These are phyloP conservation scores for Prinia subflava DNA, from an alignment of 2,113 vertebrate species.

Conservation along the genomic window DNA sequence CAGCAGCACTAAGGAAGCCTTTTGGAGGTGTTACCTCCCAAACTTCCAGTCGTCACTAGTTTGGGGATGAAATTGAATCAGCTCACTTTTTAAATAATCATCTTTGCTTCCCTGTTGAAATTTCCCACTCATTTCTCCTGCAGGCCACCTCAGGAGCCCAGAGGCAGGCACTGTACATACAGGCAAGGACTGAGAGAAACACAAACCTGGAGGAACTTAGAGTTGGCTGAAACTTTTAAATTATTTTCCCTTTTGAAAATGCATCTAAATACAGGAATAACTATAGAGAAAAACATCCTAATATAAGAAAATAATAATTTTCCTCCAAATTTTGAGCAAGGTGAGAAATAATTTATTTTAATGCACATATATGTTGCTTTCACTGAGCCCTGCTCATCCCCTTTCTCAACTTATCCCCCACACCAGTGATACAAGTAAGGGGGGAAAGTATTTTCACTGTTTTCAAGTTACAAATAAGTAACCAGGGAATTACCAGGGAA, in stretches of 20 bases:
- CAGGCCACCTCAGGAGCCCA: neutral
- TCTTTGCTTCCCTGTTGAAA: neutral
- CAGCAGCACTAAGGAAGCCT: neutral
- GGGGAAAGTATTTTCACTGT: neutral
- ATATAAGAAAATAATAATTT: neutral
- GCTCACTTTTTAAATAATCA: neutral
- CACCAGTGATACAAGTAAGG: neutral
- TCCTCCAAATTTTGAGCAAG: neutral
- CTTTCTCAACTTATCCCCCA: neutral
- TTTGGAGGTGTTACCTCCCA: neutral
- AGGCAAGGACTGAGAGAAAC: neutral
- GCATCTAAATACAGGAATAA: neutral
- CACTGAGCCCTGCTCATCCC: neutral
- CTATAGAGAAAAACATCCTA: neutral
- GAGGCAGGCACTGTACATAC: neutral
- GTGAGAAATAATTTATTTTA: neutral
- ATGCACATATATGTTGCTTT: fast-evolving
- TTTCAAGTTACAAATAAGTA: neutral
- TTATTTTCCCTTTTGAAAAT: neutral
- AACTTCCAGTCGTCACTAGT: neutral
- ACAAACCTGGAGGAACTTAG: neutral
- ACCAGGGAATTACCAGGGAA: neutral
- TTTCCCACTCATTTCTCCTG: neutral
- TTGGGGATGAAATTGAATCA: neutral
- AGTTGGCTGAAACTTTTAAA: neutral